These are phyloP conservation scores for Epirrhoe tristata DNA, from an alignment of 2,888 invertebrate genomes.

Conservation along the genomic window DNA sequence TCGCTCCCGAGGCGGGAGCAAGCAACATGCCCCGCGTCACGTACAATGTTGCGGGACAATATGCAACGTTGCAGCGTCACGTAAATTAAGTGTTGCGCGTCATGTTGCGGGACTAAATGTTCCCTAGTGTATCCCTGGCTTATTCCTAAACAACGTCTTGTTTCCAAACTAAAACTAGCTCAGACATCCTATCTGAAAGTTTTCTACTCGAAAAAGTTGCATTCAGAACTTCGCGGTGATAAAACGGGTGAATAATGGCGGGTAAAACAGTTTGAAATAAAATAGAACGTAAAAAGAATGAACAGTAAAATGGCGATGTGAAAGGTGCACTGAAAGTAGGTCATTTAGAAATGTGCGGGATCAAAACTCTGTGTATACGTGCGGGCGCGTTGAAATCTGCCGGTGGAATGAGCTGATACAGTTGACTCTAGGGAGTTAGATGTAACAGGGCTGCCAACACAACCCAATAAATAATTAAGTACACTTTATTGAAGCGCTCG, in stretches of 20 bases:
- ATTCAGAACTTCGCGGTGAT: conserved; percentile 26
- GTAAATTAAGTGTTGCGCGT: too few relatives aligned
- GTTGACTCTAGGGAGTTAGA: conserved; percentile 22
- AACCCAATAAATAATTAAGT: neutral
- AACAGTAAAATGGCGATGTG: conserved; percentile 7
- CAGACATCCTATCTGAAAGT: conserved; percentile 19
- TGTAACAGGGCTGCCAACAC: conserved; percentile 40
- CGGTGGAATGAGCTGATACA: conserved; percentile 42
- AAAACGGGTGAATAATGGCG: conserved; percentile 20
- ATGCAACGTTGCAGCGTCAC: too few relatives aligned
- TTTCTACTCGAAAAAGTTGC: conserved; percentile 30
- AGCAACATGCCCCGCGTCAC: too few relatives aligned
- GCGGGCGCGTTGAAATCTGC: conserved; percentile 46
- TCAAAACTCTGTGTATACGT: conserved; percentile 46
- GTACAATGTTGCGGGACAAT: too few relatives aligned
- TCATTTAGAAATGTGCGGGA: conserved; percentile 26
- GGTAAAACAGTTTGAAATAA: conserved; percentile 12
- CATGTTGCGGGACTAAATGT: too few relatives aligned
- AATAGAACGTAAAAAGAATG: conserved; percentile 17
- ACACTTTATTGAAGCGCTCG: neutral
- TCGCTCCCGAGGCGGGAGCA: too few relatives aligned
- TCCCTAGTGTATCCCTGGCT: too few relatives aligned
- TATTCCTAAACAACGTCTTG: conserved; percentile 20
- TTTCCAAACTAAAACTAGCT: conserved; percentile 17
- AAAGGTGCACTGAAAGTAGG: conserved; percentile 28